Base-by-base conservation (phyloP, 1,140 invertebrate genomes). In the Chelonus insularis region DNA sequence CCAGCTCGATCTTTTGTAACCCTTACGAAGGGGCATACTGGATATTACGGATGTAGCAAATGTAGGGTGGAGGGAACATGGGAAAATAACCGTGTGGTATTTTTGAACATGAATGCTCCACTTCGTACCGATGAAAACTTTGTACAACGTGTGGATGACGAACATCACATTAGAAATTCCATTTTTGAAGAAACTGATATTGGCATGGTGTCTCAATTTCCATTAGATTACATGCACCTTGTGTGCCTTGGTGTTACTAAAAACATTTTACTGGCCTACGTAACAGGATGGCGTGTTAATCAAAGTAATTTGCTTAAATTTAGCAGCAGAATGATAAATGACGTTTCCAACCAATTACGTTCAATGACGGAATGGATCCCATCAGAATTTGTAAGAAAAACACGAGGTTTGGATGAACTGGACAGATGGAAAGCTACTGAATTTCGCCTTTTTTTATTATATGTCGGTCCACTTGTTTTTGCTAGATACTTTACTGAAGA, bases 361-460 rank as follows among this genome's bases (percentile, higher is more conserved):
- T 1, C 11, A 7, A 36, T 72, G 18, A 16, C 36, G 11, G 16
- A 37, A 16, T 68, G 45, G 58, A 57, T 69, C 34, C 66, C 66
- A 29, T 16, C 4, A 21, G 72, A 72, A 34, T 73, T 75, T 64
- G 56, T 37, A 4, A 66, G 72, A 52, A 71, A 71, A 48, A 54
- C 67, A 20, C 45, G 70, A 39, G 23, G 14, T 7, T 59, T 76
- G 16, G 57, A 65, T n/a, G 51, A 67, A 25, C 18, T 75, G 7
- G 52, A 64, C 8, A 16, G 64, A 21, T 75, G 66, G 65, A 74
- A 75, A 60, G 71, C 71, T 8, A 73, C 79, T 47, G 69, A 72
- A 58, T 70, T 71, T 32, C 64, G 79, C 16, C 66, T 72, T 20
- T 81, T 80, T 67, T 55, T 81, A 12, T 54, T 81, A 9, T 81